Evolutionary conservation across 2,113 vertebrate species (phyloP), one percentile per base, ranked within the genome.

Genomic region (Vulpes lagopus): DNA sequence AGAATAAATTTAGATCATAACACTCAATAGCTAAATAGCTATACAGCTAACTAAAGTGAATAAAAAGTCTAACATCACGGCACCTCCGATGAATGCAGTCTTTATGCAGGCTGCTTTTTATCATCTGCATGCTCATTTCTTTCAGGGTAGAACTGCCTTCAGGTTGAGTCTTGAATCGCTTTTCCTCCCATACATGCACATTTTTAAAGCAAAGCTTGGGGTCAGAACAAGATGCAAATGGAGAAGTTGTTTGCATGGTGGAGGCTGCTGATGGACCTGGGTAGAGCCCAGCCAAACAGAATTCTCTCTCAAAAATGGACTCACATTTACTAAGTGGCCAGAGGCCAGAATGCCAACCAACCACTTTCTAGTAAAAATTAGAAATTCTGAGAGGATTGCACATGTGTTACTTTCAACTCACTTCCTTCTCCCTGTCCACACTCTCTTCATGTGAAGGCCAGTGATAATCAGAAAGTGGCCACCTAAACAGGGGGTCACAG

Each of bases 1-100:
- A 88, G 94, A 89, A 94, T 96, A 92, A 80, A 96, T 96, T 97
- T 96, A 97, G 94, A 92, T 90, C 57, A 65, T 85, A 88, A 49
- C 64, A 97, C 67, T 76, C 80, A 91, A 81, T 51, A 74, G 55
- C 90, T 96, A 95, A 96, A 91, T 67, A 97, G 79, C 85, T 93
- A 83, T 27, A 80, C 14, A 83, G 85, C 53, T 62, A 82, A 78
- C 62, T 74, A 96, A 97, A 97, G 1, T 92, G 97, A 98, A 94
- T 96, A 94, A 81, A 93, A 97, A 65, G 43, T 27, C 74, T 64
- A 69, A 87, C 9, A 11, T 84, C 74, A 57, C 49, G 35, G 32
- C 35, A 53, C 53, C 5, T 53, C 69, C 0, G 1, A 89, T 81
- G 74, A 96, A 96, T 65, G 53, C 38, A 19, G 92, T 49, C 83